These are phyloP conservation scores for Syrphus vitripennis DNA, from an alignment of 2,888 invertebrate genomes.

Conservation along the genomic window DNA sequence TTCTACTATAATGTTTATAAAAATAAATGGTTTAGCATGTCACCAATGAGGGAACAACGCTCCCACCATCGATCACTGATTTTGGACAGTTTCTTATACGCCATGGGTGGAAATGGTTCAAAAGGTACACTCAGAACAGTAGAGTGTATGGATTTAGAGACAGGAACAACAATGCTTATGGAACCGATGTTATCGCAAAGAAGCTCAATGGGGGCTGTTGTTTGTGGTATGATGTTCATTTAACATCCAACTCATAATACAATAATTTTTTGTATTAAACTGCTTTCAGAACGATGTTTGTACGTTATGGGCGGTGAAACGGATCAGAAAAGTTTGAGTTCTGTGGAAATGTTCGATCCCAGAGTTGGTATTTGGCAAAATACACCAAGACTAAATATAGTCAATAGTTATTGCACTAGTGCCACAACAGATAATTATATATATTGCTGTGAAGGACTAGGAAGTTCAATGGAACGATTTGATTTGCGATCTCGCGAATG, in stretches of 20 bases:
- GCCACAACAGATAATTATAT: conserved; percentile 73
- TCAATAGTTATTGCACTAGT: conserved; percentile 76
- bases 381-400: conserved; percentile 73
- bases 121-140: conserved; percentile 73
- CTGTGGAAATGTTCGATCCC: conserved; percentile 75
- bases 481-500: conserved; percentile 74
- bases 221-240: conserved; percentile 67
- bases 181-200: conserved; percentile 75
- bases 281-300: conserved; percentile 72
- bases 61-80: conserved; percentile 76
- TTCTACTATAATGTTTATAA: conserved; percentile 76
- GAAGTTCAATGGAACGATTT: conserved; percentile 76
- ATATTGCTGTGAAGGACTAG: conserved; percentile 76
- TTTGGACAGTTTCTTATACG: conserved; percentile 74
- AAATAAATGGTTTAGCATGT: conserved; percentile 74
- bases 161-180: conserved; percentile 72
- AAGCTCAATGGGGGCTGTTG: conserved; percentile 76
- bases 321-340: conserved; percentile 74
- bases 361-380: conserved; percentile 74
- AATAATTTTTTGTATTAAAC: background rate
- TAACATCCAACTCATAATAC: background rate
- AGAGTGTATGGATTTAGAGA: conserved; percentile 75
- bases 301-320: conserved; percentile 77
- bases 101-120: conserved; percentile 74
- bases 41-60: conserved; percentile 72